These are phyloP conservation scores for Emys orbicularis DNA, from an alignment of 2,797 vertebrate genomes.

Conservation along the genomic window DNA sequence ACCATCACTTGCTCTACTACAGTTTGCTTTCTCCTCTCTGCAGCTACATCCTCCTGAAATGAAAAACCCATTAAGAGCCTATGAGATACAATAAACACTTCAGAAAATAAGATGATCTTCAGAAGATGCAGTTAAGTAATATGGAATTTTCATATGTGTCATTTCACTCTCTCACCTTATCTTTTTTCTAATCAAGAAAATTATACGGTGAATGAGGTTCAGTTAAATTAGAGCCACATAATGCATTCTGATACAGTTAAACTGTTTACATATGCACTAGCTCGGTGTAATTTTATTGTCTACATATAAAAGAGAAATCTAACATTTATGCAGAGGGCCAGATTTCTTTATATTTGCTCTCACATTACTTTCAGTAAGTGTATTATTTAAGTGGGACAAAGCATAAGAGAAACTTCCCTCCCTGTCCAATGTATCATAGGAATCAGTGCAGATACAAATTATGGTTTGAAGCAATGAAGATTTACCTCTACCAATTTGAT, in stretches of 20 bases:
- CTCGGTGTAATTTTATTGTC: neutral
- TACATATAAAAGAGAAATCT: neutral
- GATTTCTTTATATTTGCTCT: constrained; percentile 1
- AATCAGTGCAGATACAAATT: constrained; percentile 2
- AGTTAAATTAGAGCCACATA: neutral
- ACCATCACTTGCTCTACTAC: constrained; percentile 86
- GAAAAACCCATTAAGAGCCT: constrained; percentile 29
- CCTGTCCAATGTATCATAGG: neutral
- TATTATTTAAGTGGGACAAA: neutral
- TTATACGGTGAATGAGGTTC: neutral
- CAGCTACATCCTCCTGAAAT: constrained; percentile 79
- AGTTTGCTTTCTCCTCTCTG: constrained; percentile 77
- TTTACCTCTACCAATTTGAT: constrained; percentile 31
- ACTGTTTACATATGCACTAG: neutral
- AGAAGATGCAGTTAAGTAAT: neutral
- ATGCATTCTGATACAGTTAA: neutral
- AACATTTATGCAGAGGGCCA: neutral
- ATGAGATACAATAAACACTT: constrained; percentile 9
- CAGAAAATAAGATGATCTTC: constrained; percentile 8
- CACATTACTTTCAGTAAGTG: neutral
- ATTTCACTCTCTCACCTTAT: neutral
- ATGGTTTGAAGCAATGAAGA: neutral
- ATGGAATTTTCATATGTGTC: neutral
- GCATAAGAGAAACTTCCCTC: neutral
- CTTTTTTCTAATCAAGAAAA: neutral